Conservation (phyloP, 1,140 invertebrate species). For the Diprion similis region DNA sequence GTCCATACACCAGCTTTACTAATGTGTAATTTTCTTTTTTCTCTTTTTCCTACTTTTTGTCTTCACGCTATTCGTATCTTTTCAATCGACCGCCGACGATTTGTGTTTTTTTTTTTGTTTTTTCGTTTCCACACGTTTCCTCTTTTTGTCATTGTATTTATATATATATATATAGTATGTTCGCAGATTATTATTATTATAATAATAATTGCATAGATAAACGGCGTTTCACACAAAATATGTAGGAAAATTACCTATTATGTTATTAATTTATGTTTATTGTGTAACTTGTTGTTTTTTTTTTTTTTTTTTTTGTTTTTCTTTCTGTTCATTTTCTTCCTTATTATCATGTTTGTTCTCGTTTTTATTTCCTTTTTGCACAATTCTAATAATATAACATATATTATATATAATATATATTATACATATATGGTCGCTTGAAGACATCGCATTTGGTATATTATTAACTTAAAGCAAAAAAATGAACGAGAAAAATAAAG, state of each 20-base stretch:
- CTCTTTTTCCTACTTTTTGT: background rate
- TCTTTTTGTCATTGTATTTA: background rate
- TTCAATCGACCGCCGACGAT: background rate
- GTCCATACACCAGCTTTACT: conserved; percentile 39
- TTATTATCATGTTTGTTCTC: conserved; percentile 19
- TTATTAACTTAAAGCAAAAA: too few relatives aligned
- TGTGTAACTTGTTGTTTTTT: background rate
- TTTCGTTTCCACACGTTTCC: background rate
- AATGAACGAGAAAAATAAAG: too few relatives aligned
- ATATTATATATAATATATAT: conserved; percentile 11
- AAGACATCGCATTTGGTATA: too few relatives aligned
- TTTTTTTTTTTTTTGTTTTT: background rate
- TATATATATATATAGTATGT: too few relatives aligned
- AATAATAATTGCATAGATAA: too few relatives aligned
- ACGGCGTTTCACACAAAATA: background rate
- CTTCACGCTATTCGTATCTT: background rate
- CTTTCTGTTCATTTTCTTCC: conserved; percentile 11
- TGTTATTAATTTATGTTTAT: background rate
- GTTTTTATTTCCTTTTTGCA: conserved; percentile 13
- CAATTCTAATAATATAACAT: conserved; percentile 8
- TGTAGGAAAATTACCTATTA: conserved; percentile 3
- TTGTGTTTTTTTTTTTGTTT: too few relatives aligned
- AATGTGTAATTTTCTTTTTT: conserved; percentile 11
- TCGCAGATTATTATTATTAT: too few relatives aligned
- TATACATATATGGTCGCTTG: background rate